Conservation (phyloP, 2,888 invertebrate genomes). For the Microplitis deprimator region DNA sequence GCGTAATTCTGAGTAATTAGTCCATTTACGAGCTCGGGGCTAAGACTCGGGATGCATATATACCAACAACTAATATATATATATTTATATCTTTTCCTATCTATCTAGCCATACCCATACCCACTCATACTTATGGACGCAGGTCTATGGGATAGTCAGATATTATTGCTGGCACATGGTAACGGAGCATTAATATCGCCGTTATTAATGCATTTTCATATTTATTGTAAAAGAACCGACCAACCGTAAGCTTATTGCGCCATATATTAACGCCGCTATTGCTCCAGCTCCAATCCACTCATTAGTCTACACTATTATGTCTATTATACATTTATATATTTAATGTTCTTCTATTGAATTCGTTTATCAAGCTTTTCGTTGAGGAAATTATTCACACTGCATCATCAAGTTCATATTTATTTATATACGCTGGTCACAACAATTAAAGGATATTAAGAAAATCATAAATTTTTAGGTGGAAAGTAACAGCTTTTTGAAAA, state of each 20-base stretch:
- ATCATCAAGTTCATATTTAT: too few species aligned
- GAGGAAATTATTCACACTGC: too few species aligned
- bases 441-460: too few species aligned
- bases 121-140: constrained; percentile 13
- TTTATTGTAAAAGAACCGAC: constrained; percentile 51
- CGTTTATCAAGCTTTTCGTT: background rate
- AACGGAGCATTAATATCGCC: constrained; percentile 59
- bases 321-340: constrained; percentile 10
- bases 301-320: constrained; percentile 53
- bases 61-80: constrained; percentile 16
- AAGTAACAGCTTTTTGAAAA: too few species aligned
- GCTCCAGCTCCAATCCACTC: constrained; percentile 53
- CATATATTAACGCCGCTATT: constrained; percentile 61
- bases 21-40: constrained; percentile 59
- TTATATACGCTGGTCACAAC: too few species aligned
- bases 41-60: constrained; percentile 39
- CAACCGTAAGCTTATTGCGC: constrained; percentile 57
- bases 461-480: too few species aligned
- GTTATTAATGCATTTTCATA: constrained; percentile 66
- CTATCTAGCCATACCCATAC: constrained; percentile 8
- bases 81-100: background rate
- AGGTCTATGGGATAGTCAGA: constrained; percentile 31
- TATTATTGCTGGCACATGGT: constrained; percentile 41
- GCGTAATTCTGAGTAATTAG: constrained; percentile 64
- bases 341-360: background rate